These are phyloP conservation scores for Sciaenops ocellatus DNA, from an alignment of 2,797 vertebrate genomes.

Conservation along the genomic window DNA sequence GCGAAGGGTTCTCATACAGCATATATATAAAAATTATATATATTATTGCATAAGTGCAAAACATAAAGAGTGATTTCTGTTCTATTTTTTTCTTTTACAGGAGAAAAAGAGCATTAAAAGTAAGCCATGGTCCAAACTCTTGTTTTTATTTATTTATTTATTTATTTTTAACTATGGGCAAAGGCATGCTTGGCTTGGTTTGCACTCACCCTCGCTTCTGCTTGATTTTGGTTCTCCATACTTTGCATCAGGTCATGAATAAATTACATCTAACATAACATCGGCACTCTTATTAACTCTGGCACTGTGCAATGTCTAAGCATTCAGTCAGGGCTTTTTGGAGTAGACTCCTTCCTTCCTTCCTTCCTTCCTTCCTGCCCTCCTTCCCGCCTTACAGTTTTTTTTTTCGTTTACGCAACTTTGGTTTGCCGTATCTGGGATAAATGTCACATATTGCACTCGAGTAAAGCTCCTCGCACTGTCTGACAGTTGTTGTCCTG, in stretches of 20 bases:
- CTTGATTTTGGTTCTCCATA: slow-evolving; percentile 82
- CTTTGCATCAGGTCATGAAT: slow-evolving; percentile 78
- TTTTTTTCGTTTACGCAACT: slow-evolving; percentile 27
- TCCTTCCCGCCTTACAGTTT: slow-evolving; percentile 23
- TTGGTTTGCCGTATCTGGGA: slow-evolving; percentile 35
- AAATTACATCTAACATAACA: slow-evolving; percentile 76
- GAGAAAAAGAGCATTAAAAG: slow-evolving; percentile 92
- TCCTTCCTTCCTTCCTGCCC: slow-evolving; percentile 17
- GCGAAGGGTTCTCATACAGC: slow-evolving; percentile 52
- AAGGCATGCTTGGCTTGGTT: slow-evolving; percentile 86
- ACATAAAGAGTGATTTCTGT: slow-evolving; percentile 84
- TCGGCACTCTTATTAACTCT: slow-evolving; percentile 55
- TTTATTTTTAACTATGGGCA: slow-evolving; percentile 56
- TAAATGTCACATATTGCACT: slow-evolving; percentile 40
- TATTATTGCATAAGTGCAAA: slow-evolving; percentile 57
- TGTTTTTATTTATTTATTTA: slow-evolving; percentile 46
- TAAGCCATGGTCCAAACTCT: slow-evolving; percentile 86
- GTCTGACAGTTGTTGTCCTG: slow-evolving; percentile 55
- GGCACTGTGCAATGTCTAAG: slow-evolving; percentile 45
- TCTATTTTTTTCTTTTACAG: slow-evolving; percentile 89
- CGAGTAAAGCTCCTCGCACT: slow-evolving; percentile 23
- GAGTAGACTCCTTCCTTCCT: slow-evolving; percentile 37
- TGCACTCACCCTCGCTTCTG: slow-evolving; percentile 82
- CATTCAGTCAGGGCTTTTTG: slow-evolving; percentile 18
- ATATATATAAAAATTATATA: slow-evolving; percentile 30